Conservation (phyloP, 1,140 invertebrate genomes). For the Rhopalosiphum padi region DNA sequence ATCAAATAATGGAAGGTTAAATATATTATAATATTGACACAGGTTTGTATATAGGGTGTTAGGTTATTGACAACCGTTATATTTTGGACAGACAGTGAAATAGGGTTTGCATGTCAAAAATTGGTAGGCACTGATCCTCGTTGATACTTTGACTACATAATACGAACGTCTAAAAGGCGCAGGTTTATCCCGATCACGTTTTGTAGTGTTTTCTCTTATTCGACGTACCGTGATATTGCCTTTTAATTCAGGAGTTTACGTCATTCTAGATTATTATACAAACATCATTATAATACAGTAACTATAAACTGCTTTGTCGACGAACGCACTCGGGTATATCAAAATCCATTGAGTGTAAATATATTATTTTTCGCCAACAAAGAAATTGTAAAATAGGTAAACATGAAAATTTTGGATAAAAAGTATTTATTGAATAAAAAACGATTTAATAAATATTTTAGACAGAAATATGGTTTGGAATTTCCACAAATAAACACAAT, state of each 20-base stretch:
- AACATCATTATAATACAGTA: slow-evolving; percentile 18
- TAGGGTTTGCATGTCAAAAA: slow-evolving; percentile 12
- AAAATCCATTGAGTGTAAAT: neutral
- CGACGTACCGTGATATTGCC: neutral
- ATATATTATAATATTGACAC: slow-evolving; percentile 17
- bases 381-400: neutral
- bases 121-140: neutral
- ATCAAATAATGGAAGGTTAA: slow-evolving; percentile 12
- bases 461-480: neutral
- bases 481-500: neutral
- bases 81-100: slow-evolving; percentile 9
- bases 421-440: neutral
- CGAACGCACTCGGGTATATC: neutral
- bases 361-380: neutral
- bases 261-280: slow-evolving; percentile 31
- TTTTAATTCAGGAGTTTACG: slow-evolving; percentile 20
- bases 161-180: neutral
- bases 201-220: slow-evolving; percentile 6
- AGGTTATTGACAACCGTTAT: slow-evolving; percentile 35
- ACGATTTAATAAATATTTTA: neutral
- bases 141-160: slow-evolving; percentile 47
- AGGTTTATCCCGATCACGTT: slow-evolving; percentile 20
- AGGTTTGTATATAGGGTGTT: neutral
- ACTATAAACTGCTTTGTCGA: neutral
- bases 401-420: neutral